Percentiles rank a stretch among this genome's conserved stretches.
phyloP scores from a whole-genome alignment of 2,113 vertebrate genomes.

The Tenrec ecaudatus region DNA sequence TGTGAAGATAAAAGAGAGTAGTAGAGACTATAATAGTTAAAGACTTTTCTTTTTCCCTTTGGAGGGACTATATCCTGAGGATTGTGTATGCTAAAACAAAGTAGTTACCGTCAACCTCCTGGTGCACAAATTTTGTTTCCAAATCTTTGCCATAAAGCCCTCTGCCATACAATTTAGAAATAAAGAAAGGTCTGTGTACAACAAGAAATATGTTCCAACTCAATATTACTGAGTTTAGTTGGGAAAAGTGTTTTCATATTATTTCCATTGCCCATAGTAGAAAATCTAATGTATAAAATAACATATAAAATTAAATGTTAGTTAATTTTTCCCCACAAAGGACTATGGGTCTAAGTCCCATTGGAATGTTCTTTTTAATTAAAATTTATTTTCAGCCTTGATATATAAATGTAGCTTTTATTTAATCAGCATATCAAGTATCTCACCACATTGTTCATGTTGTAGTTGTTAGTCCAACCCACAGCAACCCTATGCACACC shows the following conservation, averaged over 20 bases:
- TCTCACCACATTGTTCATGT: background rate
- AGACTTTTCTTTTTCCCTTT: constrained; percentile 64
- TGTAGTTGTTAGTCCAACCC: no score
- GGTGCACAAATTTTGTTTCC: background rate
- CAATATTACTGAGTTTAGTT: constrained; percentile 24
- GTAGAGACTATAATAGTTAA: constrained; percentile 69
- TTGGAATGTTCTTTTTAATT: background rate
- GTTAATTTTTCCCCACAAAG: no score
- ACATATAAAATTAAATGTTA: no score
- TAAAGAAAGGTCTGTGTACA: background rate
- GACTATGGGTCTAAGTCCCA: background rate
- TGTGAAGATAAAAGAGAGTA: constrained; percentile 66
- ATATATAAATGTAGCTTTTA: background rate
- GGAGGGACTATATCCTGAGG: constrained; percentile 32
- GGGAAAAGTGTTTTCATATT: background rate
- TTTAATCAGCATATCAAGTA: background rate
- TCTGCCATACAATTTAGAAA: background rate
- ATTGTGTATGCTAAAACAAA: constrained; percentile 61
- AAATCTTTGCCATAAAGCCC: constrained; percentile 53
- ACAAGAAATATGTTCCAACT: background rate
- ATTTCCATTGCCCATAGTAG: background rate
- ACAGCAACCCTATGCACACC: no score
- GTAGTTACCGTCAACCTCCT: constrained; percentile 49
- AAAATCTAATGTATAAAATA: constrained; percentile 2
- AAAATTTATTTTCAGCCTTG: background rate